Conservation (phyloP, 2,888 invertebrate genomes). For the Pachliopta kotzebuea region DNA sequence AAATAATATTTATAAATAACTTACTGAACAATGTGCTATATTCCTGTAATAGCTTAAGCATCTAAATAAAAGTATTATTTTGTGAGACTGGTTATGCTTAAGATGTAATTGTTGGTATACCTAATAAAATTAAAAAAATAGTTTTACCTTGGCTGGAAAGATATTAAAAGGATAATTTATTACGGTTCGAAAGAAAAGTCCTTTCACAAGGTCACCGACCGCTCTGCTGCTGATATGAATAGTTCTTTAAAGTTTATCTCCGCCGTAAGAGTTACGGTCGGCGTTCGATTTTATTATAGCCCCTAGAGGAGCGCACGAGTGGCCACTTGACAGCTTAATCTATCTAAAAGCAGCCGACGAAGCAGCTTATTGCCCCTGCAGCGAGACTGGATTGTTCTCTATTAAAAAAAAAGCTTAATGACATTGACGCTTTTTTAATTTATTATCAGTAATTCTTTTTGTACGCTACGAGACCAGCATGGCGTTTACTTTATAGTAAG, state of each 20-base stretch:
- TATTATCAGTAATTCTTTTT: too few species aligned
- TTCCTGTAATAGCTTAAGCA: too few species aligned
- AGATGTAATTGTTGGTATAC: too few species aligned
- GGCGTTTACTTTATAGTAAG: too few species aligned
- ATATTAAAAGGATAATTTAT: constrained; percentile 11
- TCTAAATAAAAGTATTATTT: too few species aligned
- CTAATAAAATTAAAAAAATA: too few species aligned
- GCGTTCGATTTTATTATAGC: constrained; percentile 25
- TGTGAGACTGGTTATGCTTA: too few species aligned
- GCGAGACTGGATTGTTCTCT: constrained; percentile 1
- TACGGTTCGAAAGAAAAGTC: constrained; percentile 16
- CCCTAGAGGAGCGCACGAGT: constrained; percentile 9
- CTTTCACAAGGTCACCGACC: constrained; percentile 18
- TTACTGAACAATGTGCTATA: too few species aligned
- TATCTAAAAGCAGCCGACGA: constrained; percentile 15
- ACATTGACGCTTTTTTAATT: background rate
- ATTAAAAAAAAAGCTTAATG: background rate
- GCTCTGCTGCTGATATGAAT: constrained; percentile 20
- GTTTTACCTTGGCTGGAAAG: too few species aligned
- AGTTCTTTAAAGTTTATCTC: constrained; percentile 28
- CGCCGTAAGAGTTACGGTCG: constrained; percentile 14
- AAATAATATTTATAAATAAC: too few species aligned
- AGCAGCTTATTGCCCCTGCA: background rate
- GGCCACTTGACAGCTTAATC: constrained; percentile 25
- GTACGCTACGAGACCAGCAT: too few species aligned